Percentiles rank a stretch among this genome's conserved stretches.
Evolutionary conservation across 1,140 invertebrate species (phyloP).

Genomic region (Pseudomyrmex pallidus): DNA sequence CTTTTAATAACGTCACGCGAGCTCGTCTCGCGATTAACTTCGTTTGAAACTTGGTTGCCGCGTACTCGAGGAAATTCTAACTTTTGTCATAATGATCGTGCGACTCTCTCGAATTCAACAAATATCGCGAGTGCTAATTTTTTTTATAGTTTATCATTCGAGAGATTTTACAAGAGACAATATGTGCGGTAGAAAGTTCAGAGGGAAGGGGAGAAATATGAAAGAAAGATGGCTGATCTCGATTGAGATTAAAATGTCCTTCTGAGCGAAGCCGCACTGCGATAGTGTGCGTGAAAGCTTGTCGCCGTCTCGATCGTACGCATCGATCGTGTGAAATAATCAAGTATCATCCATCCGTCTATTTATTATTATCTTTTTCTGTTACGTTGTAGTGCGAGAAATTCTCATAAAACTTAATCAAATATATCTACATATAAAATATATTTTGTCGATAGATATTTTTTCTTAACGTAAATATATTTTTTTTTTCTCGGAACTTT

Average conservation of each 20-base stretch:
- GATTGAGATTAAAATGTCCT: slow-evolving; percentile 19
- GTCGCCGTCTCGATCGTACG: background rate
- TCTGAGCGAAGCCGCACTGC: background rate
- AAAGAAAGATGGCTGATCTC: background rate
- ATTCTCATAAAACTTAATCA: slow-evolving; percentile 19
- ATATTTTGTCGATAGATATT: background rate
- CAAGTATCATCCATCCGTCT: background rate
- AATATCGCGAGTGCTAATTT: too few relatives aligned
- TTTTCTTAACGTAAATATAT: background rate
- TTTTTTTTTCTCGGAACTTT: background rate
- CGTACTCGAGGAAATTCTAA: background rate
- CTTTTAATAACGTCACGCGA: slow-evolving; percentile 13
- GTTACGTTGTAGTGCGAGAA: background rate
- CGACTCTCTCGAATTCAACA: too few relatives aligned
- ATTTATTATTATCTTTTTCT: background rate
- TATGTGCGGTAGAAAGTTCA: background rate
- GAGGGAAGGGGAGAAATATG: too few relatives aligned
- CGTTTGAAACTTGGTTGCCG: background rate
- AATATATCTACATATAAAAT: background rate
- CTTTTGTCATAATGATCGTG: slow-evolving; percentile 6
- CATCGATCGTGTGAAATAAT: slow-evolving; percentile 10
- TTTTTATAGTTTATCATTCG: too few relatives aligned
- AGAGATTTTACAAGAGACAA: background rate
- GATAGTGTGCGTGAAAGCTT: background rate
- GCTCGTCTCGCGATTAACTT: background rate